These are phyloP conservation scores for Cottoperca gobio DNA, from an alignment of 2,797 vertebrate species.

Conservation along the genomic window DNA sequence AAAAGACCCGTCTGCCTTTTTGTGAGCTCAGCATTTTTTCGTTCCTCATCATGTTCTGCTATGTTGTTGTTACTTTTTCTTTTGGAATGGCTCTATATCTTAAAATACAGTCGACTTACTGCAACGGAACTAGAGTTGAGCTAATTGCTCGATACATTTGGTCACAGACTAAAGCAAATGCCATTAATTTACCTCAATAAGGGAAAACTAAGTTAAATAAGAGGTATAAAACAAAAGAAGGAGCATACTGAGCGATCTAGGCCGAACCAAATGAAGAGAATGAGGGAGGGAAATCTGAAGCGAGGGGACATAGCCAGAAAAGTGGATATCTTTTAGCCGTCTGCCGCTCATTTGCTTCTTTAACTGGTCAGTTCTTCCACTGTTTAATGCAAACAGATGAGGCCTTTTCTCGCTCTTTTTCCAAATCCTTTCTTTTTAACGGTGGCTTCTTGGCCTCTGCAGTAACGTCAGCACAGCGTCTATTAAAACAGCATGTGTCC, in stretches of 20 bases:
- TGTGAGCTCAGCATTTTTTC: not conserved
- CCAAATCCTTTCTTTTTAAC: conserved; percentile 72
- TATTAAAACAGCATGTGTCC: conserved; percentile 82
- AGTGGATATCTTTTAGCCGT: conserved; percentile 62
- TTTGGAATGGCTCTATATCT: conserved; percentile 15
- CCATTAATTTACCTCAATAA: not conserved
- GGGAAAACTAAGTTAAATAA: not conserved
- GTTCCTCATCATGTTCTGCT: conserved; percentile 4
- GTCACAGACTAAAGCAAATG: conserved; percentile 10
- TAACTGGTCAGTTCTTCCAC: conserved; percentile 77
- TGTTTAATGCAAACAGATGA: conserved; percentile 74
- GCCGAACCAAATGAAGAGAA: conserved; percentile 33
- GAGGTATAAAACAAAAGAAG: conserved; percentile 29
- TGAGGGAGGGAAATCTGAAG: conserved; percentile 34
- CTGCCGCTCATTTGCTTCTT: conserved; percentile 72
- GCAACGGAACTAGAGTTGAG: not conserved
- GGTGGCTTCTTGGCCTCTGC: conserved; percentile 73
- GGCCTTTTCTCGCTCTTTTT: conserved; percentile 71
- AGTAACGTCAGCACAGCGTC: conserved; percentile 72
- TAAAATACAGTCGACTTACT: not conserved
- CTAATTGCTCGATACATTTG: conserved; percentile 12
- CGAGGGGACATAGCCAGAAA: conserved; percentile 42
- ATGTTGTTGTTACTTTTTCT: not conserved
- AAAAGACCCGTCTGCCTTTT: not conserved
- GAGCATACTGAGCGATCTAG: conserved; percentile 26